A percentile compares a stretch with the other conserved stretches of the same genome.
Evolutionary conservation across 1,140 invertebrate species (phyloP).

Genomic region (Drosophila truncata): DNA sequence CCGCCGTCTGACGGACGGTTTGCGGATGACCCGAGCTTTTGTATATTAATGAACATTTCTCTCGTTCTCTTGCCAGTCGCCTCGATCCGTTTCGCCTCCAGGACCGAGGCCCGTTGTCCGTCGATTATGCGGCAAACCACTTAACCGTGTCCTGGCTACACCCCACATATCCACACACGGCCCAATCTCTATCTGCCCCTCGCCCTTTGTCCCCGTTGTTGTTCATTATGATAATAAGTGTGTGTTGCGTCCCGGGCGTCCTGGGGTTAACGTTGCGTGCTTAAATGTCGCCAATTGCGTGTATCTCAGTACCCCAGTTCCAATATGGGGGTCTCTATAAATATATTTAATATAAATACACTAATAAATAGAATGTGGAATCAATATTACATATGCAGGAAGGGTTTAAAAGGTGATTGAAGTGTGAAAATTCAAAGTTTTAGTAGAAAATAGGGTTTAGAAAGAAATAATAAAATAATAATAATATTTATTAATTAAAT

Average conservation of each 20-base stretch:
- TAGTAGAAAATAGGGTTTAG: too few species aligned
- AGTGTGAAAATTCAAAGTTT: too few species aligned
- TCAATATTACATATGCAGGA: background rate
- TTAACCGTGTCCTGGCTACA: conserved; percentile 57
- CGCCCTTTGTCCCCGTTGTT: conserved; percentile 25
- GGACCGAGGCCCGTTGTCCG: conserved; percentile 28
- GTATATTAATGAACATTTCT: conserved; percentile 70
- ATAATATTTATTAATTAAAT: background rate
- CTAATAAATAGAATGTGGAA: conserved; percentile 10
- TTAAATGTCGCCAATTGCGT: conserved; percentile 79
- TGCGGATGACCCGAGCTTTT: conserved; percentile 61
- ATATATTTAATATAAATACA: conserved; percentile 16
- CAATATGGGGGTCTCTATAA: conserved; percentile 22
- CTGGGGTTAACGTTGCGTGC: conserved; percentile 77
- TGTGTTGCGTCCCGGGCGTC: conserved; percentile 43
- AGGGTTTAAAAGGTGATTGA: background rate
- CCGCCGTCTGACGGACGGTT: conserved; percentile 51
- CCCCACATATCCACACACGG: conserved; percentile 16
- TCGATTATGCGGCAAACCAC: conserved; percentile 72
- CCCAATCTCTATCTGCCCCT: background rate
- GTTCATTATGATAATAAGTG: conserved; percentile 77
- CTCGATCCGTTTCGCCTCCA: conserved; percentile 30
- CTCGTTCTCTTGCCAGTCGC: background rate
- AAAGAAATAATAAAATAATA: too few species aligned
- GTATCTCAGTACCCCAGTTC: conserved; percentile 51